A percentile compares a stretch with the other conserved stretches of the same genome.
Evolutionary conservation across 2,888 invertebrate species (phyloP).

Genomic region (Conomelus anceps): DNA sequence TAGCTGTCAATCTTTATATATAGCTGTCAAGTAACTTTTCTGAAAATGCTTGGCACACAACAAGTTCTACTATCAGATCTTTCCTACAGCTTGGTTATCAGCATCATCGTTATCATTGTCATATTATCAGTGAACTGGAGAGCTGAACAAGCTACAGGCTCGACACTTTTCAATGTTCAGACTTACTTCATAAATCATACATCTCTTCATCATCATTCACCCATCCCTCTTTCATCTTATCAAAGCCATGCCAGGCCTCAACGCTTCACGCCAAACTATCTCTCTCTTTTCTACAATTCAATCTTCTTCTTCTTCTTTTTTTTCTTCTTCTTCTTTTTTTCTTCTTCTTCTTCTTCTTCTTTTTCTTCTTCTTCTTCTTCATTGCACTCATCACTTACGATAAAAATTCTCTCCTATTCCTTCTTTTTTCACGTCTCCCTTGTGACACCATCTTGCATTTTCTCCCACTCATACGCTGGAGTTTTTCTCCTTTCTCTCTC

Average conservation of each 20-base stretch:
- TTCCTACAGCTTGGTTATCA: neutral
- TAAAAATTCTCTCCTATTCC: neutral
- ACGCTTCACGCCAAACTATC: conserved; percentile 27
- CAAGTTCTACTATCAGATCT: neutral
- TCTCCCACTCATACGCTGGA: no score
- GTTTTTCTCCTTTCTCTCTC: neutral
- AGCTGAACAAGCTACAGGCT: neutral
- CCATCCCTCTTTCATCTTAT: conserved; percentile 23
- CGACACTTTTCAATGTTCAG: neutral
- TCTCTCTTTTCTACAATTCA: conserved; percentile 22
- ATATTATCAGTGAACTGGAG: neutral
- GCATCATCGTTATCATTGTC: neutral
- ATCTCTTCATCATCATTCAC: neutral
- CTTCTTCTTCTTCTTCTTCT: neutral
- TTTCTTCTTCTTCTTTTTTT: neutral
- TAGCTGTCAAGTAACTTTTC: neutral
- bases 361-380: neutral
- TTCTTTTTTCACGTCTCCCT: neutral
- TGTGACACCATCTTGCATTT: neutral
- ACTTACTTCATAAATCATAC: neutral
- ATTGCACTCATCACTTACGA: neutral
- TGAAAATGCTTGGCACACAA: neutral
- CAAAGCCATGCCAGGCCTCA: conserved; percentile 15
- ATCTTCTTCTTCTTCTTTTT: neutral
- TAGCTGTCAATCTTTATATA: no score